Percentiles rank a stretch among this genome's conserved stretches.
Conservation (phyloP, 2,113 vertebrate genomes). For the Aptenodytes patagonicus region DNA sequence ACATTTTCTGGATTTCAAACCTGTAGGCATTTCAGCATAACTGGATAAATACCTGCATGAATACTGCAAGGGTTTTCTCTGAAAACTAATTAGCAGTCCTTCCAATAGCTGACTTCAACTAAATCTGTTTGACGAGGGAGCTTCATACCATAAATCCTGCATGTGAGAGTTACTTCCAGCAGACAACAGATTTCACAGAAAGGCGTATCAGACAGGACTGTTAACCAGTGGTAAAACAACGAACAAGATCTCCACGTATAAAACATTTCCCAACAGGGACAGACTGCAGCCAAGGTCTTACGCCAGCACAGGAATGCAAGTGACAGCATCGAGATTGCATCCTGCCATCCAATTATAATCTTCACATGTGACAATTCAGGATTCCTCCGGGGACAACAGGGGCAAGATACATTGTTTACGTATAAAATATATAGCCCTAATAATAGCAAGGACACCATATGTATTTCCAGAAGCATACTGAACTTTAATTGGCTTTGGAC, state of each 20-base stretch:
- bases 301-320: not conserved
- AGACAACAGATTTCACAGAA: constrained; percentile 8
- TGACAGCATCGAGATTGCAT: not conserved
- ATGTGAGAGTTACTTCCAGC: constrained; percentile 16
- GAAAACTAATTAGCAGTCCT: constrained; percentile 68
- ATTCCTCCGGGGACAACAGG: not conserved
- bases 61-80: constrained; percentile 55
- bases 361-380: not conserved
- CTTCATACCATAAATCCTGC: constrained; percentile 38
- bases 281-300: not conserved
- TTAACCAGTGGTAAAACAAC: not conserved
- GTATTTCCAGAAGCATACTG: not conserved
- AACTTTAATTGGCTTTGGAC: not conserved
- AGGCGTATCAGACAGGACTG: not conserved
- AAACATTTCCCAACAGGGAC: not conserved
- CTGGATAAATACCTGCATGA: constrained; percentile 70
- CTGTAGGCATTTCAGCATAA: constrained; percentile 59
- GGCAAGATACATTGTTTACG: not conserved
- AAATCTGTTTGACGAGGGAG: constrained; percentile 42
- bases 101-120: constrained; percentile 44
- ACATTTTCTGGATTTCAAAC: constrained; percentile 68
- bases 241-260: not conserved
- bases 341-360: not conserved
- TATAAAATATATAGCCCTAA: not conserved
- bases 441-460: not conserved